A percentile compares a stretch with the other conserved stretches of the same genome.
phyloP scores from a whole-genome alignment of 1,140 invertebrate species.

The Leucophenga varia region DNA sequence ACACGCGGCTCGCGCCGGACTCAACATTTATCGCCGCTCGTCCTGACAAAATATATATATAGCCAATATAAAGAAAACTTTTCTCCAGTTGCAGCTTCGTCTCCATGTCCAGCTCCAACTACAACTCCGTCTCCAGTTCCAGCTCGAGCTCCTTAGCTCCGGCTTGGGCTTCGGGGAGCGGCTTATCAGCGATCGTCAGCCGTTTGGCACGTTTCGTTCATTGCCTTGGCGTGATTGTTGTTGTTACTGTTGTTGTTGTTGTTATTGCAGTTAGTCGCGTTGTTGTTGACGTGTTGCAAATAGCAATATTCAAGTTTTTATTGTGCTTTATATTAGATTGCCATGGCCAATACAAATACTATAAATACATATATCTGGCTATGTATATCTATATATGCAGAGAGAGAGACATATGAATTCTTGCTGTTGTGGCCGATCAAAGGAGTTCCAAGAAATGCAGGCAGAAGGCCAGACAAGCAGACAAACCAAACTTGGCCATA shows the following conservation, averaged over 20 bases:
- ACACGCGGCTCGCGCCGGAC: conserved; percentile 1
- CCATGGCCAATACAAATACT: conserved; percentile 48
- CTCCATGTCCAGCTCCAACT: too few species aligned
- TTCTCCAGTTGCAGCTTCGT: conserved; percentile 21
- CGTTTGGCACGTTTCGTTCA: conserved; percentile 49
- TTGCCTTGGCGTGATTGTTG: conserved; percentile 37
- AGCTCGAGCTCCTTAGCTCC: conserved; percentile 20
- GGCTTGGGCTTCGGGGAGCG: conserved; percentile 2
- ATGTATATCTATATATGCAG: conserved; percentile 1
- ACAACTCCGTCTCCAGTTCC: conserved; percentile 19
- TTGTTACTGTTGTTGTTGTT: conserved; percentile 4
- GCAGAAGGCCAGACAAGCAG: too few species aligned
- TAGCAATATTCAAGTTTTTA: conserved; percentile 49
- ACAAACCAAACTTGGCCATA: too few species aligned
- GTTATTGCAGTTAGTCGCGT: too few species aligned
- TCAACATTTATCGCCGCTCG: conserved; percentile 18
- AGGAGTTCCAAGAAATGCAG: conserved; percentile 22
- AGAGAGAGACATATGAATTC: conserved; percentile 21
- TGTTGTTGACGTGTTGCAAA: conserved; percentile 39
- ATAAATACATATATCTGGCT: conserved; percentile 1
- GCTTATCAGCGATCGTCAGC: conserved; percentile 44
- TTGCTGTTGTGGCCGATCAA: conserved; percentile 16
- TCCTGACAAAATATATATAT: conserved; percentile 21
- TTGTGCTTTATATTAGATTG: conserved; percentile 52
- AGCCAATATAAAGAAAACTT: conserved; percentile 24